Evolutionary conservation across 2,888 invertebrate genomes (phyloP), one percentile per base, ranked within the genome.

Genomic region (Yponomeuta evonymella): DNA sequence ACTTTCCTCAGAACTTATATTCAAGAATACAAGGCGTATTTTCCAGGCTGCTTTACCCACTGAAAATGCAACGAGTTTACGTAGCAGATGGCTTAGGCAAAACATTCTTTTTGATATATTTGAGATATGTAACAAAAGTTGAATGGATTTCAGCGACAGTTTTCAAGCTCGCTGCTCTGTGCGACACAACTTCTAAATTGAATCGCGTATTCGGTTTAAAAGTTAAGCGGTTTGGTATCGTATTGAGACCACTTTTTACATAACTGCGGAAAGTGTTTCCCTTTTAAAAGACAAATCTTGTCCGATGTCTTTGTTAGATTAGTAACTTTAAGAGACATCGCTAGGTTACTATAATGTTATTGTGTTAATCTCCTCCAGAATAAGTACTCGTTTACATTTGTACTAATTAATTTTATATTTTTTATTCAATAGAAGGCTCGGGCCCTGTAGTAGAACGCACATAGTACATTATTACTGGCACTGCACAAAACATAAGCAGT

Each of bases 161-260:
- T 88, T 87, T 87, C 81, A 80, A 81, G 80, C 80, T 82, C 78
- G 76, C 74, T 73, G 81, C 80, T 79, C 75, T 78, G 80, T 58
- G 81, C 86, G 85, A 87, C 84, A 86, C 85, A 89, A 88, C 86
- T 89, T 86, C 83, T 80, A 88, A 90, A 91, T 91, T 90, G 90
- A 90, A 90, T 90, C 91, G 90, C 90, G 91, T 90, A 90, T 87
- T 86, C 85, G 86, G 87, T 89, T 90, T 89, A 90, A 90, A 91
- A 90, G 89, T 91, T 90, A 90, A 90, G 88, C 87, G 87, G 87
- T 89, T 87, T 86, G 88, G 84, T 86, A 86, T 85, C 83, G 83
- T 81, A 84, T 86, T 86, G 81, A 82, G 86, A 85, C 87, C 86
- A 83, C 85, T 89, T 89, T 89, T 90, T 89, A 86, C 85, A 82